phyloP scores from a whole-genome alignment of 2,888 invertebrate genomes.

The Flexamia atlantica region DNA sequence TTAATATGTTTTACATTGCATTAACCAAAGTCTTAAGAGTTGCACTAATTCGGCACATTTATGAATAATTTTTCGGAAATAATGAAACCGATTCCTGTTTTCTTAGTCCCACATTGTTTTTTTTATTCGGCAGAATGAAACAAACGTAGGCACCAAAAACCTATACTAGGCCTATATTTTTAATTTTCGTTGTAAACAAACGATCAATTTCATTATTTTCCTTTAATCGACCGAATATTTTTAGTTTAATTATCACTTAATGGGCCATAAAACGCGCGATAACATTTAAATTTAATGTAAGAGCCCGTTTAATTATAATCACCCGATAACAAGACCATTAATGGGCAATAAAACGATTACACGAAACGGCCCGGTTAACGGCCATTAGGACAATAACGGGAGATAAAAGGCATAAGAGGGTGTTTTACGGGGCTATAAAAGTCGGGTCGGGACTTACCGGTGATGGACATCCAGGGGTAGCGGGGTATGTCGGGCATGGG shows the following conservation, averaged over 20 bases:
- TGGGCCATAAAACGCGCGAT: slow-evolving; percentile 20
- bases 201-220: neutral
- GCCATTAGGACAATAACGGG: slow-evolving; percentile 44
- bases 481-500: slow-evolving; percentile 95
- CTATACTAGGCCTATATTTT: no score
- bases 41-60: no score
- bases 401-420: slow-evolving; percentile 58
- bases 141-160: no score
- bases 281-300: slow-evolving; percentile 36
- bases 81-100: no score
- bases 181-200: no score
- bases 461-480: slow-evolving; percentile 98
- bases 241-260: slow-evolving; percentile 1
- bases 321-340: slow-evolving; percentile 43
- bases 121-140: no score
- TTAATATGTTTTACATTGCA: no score
- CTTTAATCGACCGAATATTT: neutral
- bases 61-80: no score
- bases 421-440: slow-evolving; percentile 54
- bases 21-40: no score
- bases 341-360: slow-evolving; percentile 54
- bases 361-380: slow-evolving; percentile 44
- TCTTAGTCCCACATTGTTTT: no score
- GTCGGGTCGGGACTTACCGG: slow-evolving; percentile 82
- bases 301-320: slow-evolving; percentile 47